A percentile compares a stretch with the other conserved stretches of the same genome.
Evolutionary conservation across 2,113 vertebrate species (phyloP).

Genomic region (Dascyllus trimaculatus): DNA sequence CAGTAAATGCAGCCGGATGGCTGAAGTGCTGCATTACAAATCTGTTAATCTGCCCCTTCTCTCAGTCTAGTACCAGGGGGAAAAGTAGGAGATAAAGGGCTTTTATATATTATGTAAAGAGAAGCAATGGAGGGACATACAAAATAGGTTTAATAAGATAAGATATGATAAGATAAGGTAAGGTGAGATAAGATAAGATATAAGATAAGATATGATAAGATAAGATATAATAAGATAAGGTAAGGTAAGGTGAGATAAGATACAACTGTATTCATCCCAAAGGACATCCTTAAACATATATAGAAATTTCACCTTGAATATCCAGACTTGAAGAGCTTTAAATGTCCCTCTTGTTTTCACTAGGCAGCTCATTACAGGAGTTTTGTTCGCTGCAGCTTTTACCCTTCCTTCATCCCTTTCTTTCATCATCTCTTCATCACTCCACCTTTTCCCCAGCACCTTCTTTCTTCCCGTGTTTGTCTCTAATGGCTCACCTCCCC

Average conservation of each 20-base stretch:
- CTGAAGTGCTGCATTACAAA: slow-evolving; percentile 55
- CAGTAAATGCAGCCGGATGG: slow-evolving; percentile 35
- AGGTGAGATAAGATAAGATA: too few relatives aligned
- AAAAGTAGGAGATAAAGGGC: slow-evolving; percentile 28
- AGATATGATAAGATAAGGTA: too few relatives aligned
- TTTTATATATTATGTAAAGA: slow-evolving; percentile 41
- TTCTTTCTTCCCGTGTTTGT: slow-evolving; percentile 25
- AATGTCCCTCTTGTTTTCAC: slow-evolving; percentile 50
- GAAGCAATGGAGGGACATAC: not conserved
- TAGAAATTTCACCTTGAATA: slow-evolving; percentile 12
- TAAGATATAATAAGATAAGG: too few relatives aligned
- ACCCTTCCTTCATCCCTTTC: not conserved
- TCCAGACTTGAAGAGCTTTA: slow-evolving; percentile 43
- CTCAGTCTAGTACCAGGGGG: slow-evolving; percentile 1
- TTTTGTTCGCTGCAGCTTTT: slow-evolving; percentile 23
- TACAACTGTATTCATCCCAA: too few relatives aligned
- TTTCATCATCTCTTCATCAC: slow-evolving; percentile 15
- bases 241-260: too few relatives aligned
- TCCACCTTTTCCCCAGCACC: not conserved
- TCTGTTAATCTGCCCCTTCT: slow-evolving; percentile 50
- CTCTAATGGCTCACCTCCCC: slow-evolving; percentile 53
- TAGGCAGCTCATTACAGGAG: slow-evolving; percentile 25
- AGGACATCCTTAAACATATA: not conserved
- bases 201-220: too few relatives aligned
- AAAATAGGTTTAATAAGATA: not conserved